Conservation (phyloP, 1,140 invertebrate species). For the Listronotus oregonensis region DNA sequence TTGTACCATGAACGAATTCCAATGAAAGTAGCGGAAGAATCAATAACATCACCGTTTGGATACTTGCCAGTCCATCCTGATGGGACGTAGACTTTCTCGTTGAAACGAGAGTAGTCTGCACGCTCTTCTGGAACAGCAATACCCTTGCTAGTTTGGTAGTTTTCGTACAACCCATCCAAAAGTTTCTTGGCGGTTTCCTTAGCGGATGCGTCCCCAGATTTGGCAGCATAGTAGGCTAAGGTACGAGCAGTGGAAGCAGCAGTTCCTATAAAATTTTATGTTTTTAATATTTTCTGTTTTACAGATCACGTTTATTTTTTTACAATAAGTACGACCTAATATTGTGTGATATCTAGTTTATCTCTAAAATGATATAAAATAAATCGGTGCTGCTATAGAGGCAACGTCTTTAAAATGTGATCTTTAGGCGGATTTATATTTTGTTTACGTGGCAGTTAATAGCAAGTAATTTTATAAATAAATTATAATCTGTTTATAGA, state of each 20-base stretch:
- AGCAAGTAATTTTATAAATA: too few relatives aligned
- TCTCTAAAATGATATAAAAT: too few relatives aligned
- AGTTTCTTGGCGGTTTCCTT: conserved; percentile 21
- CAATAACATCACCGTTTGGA: conserved; percentile 20
- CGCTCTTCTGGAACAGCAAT: not conserved
- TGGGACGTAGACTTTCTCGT: conserved; percentile 15
- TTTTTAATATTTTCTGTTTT: too few relatives aligned
- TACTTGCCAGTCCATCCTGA: conserved; percentile 24
- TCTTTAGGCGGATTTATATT: too few relatives aligned
- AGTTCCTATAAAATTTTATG: not conserved
- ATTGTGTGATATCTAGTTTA: too few relatives aligned
- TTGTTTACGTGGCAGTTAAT: too few relatives aligned
- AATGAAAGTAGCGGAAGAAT: conserved; percentile 1
- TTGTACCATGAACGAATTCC: conserved; percentile 24
- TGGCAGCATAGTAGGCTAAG: conserved; percentile 23
- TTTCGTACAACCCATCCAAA: conserved; percentile 15
- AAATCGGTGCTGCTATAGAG: too few relatives aligned
- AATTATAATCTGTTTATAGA: too few relatives aligned
- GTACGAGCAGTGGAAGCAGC: conserved; percentile 16
- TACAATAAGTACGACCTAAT: too few relatives aligned
- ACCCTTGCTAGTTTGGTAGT: not conserved
- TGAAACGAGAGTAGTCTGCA: not conserved
- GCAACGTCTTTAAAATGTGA: too few relatives aligned
- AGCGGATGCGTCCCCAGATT: conserved; percentile 13
- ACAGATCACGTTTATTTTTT: too few relatives aligned